Base-by-base conservation (phyloP, 2,113 vertebrate species). In the Megaceryle torquata region DNA sequence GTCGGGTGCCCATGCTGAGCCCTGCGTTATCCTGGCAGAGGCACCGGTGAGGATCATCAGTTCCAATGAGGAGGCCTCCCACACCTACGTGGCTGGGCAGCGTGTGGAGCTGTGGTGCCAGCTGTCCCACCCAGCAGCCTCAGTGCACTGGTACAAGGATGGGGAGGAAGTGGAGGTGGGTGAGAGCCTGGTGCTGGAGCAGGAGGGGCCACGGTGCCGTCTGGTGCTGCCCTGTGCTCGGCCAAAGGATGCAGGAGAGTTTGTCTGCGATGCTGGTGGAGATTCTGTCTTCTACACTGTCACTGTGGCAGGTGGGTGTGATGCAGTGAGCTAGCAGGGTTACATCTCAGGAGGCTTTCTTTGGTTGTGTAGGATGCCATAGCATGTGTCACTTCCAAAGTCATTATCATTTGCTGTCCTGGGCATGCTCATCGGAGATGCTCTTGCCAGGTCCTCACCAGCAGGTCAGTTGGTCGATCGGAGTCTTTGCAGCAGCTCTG, bases 21-120 rank as follows among this genome's bases (percentile, higher is more conserved):
- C 46, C 43, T 8, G 3, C 4, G 1, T 77, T 84, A 81, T 50
- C 86, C 70, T 72, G 60, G 41, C 94, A 99, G 99, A 99, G 89
- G 98, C 98, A 20, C 98, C 98, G 0, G 98, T 99, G 67, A 98
- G 97, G 89, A 99, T 99, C 4, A 11, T 99, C 59, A 97, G 97
- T 57, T 99, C 99, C 35, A 99, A 86, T 0, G 97, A 98, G 63
- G 96, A 95, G 14, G 97, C 97, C 93, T 93, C 98, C 57, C 98
- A 99, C 44, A 56, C 98, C n/a, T 99, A 99, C 25, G 75, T 96
- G 61, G 97, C 97, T 0, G 98, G 98, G 1, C 98, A 99, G 92
- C 98, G 98, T 3, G 98, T 99, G 98, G 98, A 99, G 44, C 97
- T 99, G 93, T 98, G 98, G 96, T 99, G 99, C 33, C 98, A 99